These are phyloP conservation scores for Notarius quadriscutis DNA, from an alignment of 2,113 vertebrate genomes.

Conservation along the genomic window DNA sequence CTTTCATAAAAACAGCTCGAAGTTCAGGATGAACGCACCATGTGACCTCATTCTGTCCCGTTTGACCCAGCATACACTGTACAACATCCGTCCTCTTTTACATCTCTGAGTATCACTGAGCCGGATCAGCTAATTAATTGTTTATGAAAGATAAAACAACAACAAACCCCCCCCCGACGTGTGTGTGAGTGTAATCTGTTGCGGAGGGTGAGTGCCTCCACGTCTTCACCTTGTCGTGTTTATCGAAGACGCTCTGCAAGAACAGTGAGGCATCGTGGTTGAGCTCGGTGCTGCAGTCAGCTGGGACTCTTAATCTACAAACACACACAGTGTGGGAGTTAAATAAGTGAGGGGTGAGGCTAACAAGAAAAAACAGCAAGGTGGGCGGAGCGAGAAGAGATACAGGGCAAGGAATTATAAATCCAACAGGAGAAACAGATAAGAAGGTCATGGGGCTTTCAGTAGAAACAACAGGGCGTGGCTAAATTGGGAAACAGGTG, in stretches of 20 bases:
- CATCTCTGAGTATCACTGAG: background rate
- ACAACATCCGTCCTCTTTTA: background rate
- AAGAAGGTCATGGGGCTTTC: background rate
- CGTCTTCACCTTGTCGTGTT: conserved; percentile 89
- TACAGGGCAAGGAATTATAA: background rate
- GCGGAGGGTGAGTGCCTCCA: background rate
- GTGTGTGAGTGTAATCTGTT: background rate
- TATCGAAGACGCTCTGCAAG: conserved; percentile 96
- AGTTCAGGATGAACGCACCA: background rate
- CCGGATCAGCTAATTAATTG: background rate
- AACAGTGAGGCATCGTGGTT: conserved; percentile 97
- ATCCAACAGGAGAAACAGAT: background rate
- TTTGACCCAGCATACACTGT: background rate
- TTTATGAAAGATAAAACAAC: background rate
- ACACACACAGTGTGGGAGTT: conserved; percentile 1
- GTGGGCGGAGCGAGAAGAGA: background rate
- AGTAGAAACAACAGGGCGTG: background rate
- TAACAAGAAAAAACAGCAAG: background rate
- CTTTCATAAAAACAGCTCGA: background rate
- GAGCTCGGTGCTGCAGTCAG: conserved; percentile 94
- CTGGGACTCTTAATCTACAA: conserved; percentile 86
- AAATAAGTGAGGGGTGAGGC: background rate
- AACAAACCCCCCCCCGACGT: background rate
- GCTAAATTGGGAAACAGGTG: background rate
- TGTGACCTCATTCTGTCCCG: background rate